Evolutionary conservation across 2,888 invertebrate genomes (phyloP), one percentile per base, ranked within the genome.

Genomic region (Alitta virens): DNA sequence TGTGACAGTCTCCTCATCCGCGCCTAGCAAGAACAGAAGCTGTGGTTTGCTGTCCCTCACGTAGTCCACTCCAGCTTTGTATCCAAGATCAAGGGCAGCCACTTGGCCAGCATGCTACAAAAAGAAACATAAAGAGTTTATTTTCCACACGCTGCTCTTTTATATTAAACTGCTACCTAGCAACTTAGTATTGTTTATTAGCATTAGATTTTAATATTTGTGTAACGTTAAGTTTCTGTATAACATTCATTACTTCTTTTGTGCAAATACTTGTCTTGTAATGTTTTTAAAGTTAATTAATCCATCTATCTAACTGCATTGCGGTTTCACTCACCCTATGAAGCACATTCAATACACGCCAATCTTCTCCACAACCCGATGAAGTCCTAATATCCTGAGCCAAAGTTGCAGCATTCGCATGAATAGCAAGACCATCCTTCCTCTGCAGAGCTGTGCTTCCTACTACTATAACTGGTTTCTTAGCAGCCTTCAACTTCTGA

Each of bases 51-150:
- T 83, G 68, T 89, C 86, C 56, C 87, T 81, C 51, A 88, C 85
- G 43, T 62, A 83, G 40, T 85, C 85, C 2, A 87, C 84, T 5
- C 92, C 91, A 0, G 94, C 87, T 71, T 87, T 87, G 84, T 95
- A 98, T 59, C 99, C 99, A 67, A 98, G 83, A 85, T 99, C 99
- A 62, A 97, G 85, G 2, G 99, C 98, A 16, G 95, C 98, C 56
- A 92, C 95, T 74, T 85, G 84, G 65, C 81, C 78, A 42, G 84
- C 84, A 63, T 78, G 79, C 83, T 83, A 62, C 38, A 59, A 55
- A 26, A 5, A 33, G 33, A 26, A 16, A 27, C n/a, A 9, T 14
- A 53, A n/a, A 16, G 12, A 0, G 25, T 1, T 26, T 0, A 26
- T 26, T 5, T 24, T 16, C 18, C 2, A 53, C n/a, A n/a, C 50